These are phyloP conservation scores for Hetaerina titia DNA, from an alignment of 2,888 invertebrate genomes.

Conservation along the genomic window DNA sequence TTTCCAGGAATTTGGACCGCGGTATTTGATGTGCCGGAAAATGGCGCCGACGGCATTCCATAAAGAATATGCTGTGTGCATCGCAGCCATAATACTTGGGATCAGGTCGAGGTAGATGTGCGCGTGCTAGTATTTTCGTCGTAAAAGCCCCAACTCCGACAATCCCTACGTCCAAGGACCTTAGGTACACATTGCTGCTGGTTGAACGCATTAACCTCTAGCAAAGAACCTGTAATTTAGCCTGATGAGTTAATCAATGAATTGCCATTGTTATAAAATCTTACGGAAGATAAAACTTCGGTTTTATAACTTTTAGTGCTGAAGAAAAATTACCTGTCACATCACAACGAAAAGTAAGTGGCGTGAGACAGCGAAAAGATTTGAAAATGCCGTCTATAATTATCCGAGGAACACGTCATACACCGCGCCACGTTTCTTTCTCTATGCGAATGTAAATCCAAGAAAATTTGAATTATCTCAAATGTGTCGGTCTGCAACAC, in stretches of 20 bases:
- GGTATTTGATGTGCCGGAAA: not conserved
- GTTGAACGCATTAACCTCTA: not conserved
- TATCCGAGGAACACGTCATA: not conserved
- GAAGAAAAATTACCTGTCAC: not conserved
- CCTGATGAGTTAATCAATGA: not conserved
- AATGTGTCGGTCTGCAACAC: not conserved
- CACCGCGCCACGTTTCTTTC: not conserved
- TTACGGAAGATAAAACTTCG: too few relatives aligned
- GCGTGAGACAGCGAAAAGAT: not conserved
- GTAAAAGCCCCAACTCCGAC: not conserved
- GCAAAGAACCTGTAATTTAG: not conserved
- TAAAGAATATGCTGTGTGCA: not conserved
- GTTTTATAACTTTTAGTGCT: not conserved
- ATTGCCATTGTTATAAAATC: not conserved
- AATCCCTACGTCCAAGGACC: not conserved
- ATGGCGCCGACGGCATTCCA: slow-evolving; percentile 4
- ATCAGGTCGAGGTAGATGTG: not conserved
- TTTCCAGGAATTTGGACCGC: slow-evolving; percentile 14
- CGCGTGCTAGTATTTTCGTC: not conserved
- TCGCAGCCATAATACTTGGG: not conserved
- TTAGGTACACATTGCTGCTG: not conserved
- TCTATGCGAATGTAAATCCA: not conserved
- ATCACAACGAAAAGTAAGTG: not conserved
- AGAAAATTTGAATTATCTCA: not conserved
- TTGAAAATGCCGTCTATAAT: not conserved